A percentile compares a stretch with the other conserved stretches of the same genome.
These are phyloP conservation scores for Orchesellides sinensis DNA, from an alignment of 2,888 invertebrate genomes.

Conservation along the genomic window DNA sequence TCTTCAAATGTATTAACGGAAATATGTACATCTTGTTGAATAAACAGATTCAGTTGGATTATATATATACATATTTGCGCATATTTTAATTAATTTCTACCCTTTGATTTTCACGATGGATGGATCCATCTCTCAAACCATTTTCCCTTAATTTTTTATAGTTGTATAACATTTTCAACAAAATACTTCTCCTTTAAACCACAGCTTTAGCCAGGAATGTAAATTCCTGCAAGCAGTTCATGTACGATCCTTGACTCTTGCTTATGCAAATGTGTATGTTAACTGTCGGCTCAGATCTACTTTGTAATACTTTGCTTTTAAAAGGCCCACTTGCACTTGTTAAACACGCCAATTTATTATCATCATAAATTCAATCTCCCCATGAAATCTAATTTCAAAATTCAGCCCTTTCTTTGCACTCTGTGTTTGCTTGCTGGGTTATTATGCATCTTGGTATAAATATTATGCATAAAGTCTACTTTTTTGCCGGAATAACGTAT, in stretches of 20 bases:
- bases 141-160: too few species aligned
- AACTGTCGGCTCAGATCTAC: constrained; percentile 46
- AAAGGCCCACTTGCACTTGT: constrained; percentile 56
- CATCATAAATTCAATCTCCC: constrained; percentile 66
- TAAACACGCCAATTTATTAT: constrained; percentile 67
- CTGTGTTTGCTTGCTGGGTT: constrained; percentile 8
- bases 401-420: constrained; percentile 50
- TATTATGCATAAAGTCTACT: not conserved
- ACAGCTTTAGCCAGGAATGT: too few species aligned
- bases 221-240: too few species aligned
- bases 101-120: too few species aligned
- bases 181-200: too few species aligned
- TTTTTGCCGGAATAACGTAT: constrained; percentile 39
- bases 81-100: too few species aligned
- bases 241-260: too few species aligned
- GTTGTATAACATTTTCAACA: not conserved
- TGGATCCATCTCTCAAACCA: too few species aligned
- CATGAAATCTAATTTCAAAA: constrained; percentile 66
- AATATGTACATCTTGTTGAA: too few species aligned
- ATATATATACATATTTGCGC: too few species aligned
- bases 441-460: not conserved
- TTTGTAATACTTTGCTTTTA: constrained; percentile 42
- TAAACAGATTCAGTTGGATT: too few species aligned
- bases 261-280: not conserved
- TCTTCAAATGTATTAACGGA: too few species aligned